Percentiles rank a stretch among this genome's conserved stretches.
Evolutionary conservation across 2,113 vertebrate genomes (phyloP).

Genomic region (Gorilla gorilla): DNA sequence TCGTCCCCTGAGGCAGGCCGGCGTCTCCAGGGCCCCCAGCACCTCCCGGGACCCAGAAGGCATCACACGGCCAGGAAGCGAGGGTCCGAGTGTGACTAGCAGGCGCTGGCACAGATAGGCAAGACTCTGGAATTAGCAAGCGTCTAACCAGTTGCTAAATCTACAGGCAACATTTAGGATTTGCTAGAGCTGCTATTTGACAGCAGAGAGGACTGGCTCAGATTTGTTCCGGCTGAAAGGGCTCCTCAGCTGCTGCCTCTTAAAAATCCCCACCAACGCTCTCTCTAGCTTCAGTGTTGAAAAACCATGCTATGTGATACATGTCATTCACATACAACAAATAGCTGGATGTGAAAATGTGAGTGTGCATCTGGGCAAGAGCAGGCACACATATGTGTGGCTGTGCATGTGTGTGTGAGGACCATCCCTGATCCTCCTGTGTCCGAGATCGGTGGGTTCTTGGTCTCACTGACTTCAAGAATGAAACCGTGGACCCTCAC

Average conservation of each 20-base stretch:
- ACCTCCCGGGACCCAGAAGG: constrained; percentile 69
- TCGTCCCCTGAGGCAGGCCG: not conserved
- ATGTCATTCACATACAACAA: not conserved
- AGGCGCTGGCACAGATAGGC: constrained; percentile 73
- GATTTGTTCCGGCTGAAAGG: constrained; percentile 79
- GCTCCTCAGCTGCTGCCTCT: constrained; percentile 67
- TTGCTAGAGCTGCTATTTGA: constrained; percentile 70
- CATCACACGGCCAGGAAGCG: not conserved
- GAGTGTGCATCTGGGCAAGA: no score
- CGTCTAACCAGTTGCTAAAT: constrained; percentile 74
- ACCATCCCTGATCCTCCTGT: not conserved
- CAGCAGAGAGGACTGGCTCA: constrained; percentile 67
- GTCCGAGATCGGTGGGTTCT: no score
- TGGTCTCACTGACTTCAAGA: no score
- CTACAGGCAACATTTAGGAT: constrained; percentile 78
- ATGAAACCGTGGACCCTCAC: no score
- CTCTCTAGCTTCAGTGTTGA: constrained; percentile 15
- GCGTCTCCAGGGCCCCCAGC: not conserved
- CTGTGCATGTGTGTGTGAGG: not conserved
- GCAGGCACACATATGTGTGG: not conserved
- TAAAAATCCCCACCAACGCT: constrained; percentile 42
- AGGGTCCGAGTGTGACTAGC: not conserved
- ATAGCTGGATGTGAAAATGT: not conserved
- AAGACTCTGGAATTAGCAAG: constrained; percentile 77
- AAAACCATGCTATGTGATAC: not conserved